Percentiles rank a stretch among this genome's conserved stretches.
These are phyloP conservation scores for Anabas testudineus DNA, from an alignment of 2,797 vertebrate species.

Conservation along the genomic window DNA sequence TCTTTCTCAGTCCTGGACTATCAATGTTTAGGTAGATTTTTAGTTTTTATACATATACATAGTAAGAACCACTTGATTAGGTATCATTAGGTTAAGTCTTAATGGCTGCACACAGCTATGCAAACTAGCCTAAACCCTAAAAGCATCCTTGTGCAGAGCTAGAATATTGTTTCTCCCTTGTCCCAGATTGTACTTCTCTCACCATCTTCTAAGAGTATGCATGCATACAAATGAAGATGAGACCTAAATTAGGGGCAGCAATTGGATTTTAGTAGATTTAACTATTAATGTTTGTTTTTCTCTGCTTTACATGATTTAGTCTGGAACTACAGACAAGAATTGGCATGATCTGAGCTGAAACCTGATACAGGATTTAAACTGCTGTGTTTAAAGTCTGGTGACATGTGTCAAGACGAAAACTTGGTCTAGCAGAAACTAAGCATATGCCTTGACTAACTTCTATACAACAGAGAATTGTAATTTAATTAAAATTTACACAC, in stretches of 20 bases:
- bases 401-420: neutral
- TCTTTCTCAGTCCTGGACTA: too few relatives aligned
- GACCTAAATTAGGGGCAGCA: conserved; percentile 43
- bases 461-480: neutral
- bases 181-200: conserved; percentile 52
- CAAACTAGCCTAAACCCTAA: conserved; percentile 7
- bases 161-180: conserved; percentile 13
- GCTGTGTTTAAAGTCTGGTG: conserved; percentile 5
- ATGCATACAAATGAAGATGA: conserved; percentile 51
- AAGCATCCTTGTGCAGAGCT: conserved; percentile 3
- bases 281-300: neutral
- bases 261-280: conserved; percentile 27
- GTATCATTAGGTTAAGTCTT: neutral
- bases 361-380: conserved; percentile 8
- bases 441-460: neutral
- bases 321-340: neutral
- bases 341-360: neutral
- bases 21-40: too few relatives aligned
- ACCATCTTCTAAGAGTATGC: conserved; percentile 10
- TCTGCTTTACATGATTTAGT: conserved; percentile 17
- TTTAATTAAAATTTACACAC: neutral
- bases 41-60: conserved; percentile 3
- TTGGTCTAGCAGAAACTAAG: neutral
- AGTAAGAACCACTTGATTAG: neutral
- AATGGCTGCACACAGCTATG: neutral